These are phyloP conservation scores for Noctua janthina DNA, from an alignment of 2,888 invertebrate species.

Conservation along the genomic window DNA sequence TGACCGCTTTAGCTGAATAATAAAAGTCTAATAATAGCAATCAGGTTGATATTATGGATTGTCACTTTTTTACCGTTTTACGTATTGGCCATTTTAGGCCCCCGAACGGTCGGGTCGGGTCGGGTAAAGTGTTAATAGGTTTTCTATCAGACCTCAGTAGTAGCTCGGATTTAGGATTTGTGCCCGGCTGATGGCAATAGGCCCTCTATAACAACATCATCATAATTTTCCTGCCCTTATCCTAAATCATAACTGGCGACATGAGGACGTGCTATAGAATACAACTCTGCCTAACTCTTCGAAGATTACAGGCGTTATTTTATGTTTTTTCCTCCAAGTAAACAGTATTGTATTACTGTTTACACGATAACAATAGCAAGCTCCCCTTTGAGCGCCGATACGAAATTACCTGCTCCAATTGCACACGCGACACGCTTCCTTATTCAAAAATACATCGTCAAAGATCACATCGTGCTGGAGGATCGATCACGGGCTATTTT, in stretches of 20 bases:
- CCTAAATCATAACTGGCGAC: not conserved
- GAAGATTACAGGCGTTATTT: not conserved
- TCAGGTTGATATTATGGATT: too few species aligned
- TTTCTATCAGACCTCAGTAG: not conserved
- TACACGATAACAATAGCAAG: conserved; percentile 8
- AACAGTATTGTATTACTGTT: conserved; percentile 12
- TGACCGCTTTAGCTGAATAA: too few species aligned
- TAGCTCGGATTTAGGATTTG: not conserved
- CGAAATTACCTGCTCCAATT: conserved; percentile 56
- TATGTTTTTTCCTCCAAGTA: not conserved
- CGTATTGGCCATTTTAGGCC: too few species aligned
- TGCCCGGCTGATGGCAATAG: not conserved
- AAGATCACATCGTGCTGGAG: conserved; percentile 66
- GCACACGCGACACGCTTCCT: conserved; percentile 57
- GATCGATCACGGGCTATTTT: conserved; percentile 66
- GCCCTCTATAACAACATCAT: not conserved
- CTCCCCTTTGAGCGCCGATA: conserved; percentile 3
- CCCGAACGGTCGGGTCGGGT: too few species aligned
- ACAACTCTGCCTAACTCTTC: not conserved
- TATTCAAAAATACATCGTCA: conserved; percentile 62
- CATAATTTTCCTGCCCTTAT: not conserved
- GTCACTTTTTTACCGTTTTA: too few species aligned
- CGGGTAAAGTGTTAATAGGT: not conserved
- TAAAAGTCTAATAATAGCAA: too few species aligned
- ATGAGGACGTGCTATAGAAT: not conserved